Percentiles rank a stretch among this genome's conserved stretches.
Evolutionary conservation across 2,113 vertebrate species (phyloP).

Genomic region (Pteropus alecto): DNA sequence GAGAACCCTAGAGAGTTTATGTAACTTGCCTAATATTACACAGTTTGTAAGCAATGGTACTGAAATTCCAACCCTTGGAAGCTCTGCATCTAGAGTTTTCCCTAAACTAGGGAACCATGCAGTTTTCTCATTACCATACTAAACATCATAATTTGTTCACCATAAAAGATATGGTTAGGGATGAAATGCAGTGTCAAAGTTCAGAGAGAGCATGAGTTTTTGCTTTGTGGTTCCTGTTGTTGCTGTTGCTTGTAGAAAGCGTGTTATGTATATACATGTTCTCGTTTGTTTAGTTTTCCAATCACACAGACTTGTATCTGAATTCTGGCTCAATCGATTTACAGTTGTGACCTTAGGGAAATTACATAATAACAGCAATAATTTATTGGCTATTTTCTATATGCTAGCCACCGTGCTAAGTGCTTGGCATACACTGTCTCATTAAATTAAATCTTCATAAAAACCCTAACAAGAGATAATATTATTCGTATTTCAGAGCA

Average conservation of each 20-base stretch:
- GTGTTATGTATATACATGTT: not conserved
- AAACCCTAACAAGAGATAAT: not conserved
- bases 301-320: not conserved
- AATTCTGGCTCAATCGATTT: not conserved
- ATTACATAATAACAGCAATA: not conserved
- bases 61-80: not conserved
- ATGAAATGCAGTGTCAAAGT: not conserved
- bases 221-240: not conserved
- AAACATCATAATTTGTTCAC: not conserved
- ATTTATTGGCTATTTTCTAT: not conserved
- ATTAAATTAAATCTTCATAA: conserved; percentile 51
- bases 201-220: not conserved
- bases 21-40: not conserved
- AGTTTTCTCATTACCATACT: not conserved
- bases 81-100: not conserved
- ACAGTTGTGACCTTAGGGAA: conserved; percentile 19
- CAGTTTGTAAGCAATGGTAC: not conserved
- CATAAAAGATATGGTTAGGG: not conserved
- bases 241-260: not conserved
- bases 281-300: not conserved
- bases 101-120: not conserved
- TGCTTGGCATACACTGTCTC: not conserved
- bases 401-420: not conserved
- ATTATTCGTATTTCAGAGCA: not conserved
- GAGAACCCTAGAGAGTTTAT: not conserved